These are phyloP conservation scores for Pemphigus obesinymphae DNA, from an alignment of 1,140 invertebrate species.

Conservation along the genomic window DNA sequence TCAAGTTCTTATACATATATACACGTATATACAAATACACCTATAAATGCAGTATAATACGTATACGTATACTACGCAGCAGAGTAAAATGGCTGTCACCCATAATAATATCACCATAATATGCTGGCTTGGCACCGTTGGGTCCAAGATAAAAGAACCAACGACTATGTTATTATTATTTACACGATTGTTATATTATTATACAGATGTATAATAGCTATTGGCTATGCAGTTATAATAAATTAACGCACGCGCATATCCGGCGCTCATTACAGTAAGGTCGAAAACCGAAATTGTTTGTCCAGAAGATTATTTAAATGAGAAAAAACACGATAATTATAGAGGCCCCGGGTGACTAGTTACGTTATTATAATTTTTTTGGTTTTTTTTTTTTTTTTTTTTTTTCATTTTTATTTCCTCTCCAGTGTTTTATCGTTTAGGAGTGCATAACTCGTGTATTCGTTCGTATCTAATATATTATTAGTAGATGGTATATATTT, in stretches of 20 bases:
- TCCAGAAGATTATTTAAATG: constrained; percentile 29
- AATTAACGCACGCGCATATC: constrained; percentile 26
- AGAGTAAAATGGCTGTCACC: background rate
- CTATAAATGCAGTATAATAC: background rate
- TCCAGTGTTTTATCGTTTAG: background rate
- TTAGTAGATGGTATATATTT: too few species aligned
- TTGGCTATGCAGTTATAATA: constrained; percentile 17
- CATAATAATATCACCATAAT: background rate
- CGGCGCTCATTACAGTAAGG: constrained; percentile 15
- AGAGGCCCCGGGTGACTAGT: constrained; percentile 17
- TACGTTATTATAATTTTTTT: background rate
- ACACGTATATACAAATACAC: too few species aligned
- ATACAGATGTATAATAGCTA: constrained; percentile 11
- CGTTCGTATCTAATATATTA: background rate
- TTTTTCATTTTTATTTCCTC: constrained; percentile 3
- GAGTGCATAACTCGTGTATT: background rate
- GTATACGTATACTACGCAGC: too few species aligned
- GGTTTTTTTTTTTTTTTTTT: background rate
- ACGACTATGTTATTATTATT: background rate
- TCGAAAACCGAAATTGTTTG: constrained; percentile 18
- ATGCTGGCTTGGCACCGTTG: background rate
- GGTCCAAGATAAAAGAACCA: background rate
- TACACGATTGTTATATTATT: background rate
- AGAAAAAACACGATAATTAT: constrained; percentile 36
- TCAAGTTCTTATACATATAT: too few species aligned